Percentiles rank a stretch among this genome's conserved stretches.
phyloP scores from a whole-genome alignment of 2,797 vertebrate species.

The Cryptoblepharus egeriae region DNA sequence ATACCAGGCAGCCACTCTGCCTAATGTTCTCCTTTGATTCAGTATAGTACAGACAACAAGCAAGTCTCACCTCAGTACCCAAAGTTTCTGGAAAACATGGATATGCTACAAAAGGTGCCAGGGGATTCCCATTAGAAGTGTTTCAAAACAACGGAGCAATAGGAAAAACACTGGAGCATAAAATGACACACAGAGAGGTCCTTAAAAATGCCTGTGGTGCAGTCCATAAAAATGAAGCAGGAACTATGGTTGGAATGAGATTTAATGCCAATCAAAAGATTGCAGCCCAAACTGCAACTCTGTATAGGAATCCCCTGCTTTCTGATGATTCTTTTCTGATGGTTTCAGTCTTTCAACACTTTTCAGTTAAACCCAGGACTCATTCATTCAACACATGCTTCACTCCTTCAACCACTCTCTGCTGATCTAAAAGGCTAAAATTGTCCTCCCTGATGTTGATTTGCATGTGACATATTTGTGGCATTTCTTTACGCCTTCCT shows the following conservation, averaged over 20 bases:
- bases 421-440: no score
- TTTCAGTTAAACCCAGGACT: no score
- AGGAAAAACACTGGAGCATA: neutral
- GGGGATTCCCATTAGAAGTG: neutral
- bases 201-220: neutral
- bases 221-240: neutral
- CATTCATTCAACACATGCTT: no score
- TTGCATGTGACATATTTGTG: no score
- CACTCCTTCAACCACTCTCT: no score
- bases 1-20: neutral
- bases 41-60: neutral
- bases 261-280: neutral
- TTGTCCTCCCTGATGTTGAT: no score
- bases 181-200: neutral
- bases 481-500: no score
- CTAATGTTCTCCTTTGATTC: conserved; percentile 4
- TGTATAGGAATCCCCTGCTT: no score
- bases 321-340: no score
- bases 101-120: neutral
- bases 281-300: neutral
- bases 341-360: no score
- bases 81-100: neutral
- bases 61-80: neutral
- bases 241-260: no score
- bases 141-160: neutral